A percentile compares a stretch with the other conserved stretches of the same genome.
These are phyloP conservation scores for Macropus fuliginosus DNA, from an alignment of 2,797 vertebrate species.

Conservation along the genomic window DNA sequence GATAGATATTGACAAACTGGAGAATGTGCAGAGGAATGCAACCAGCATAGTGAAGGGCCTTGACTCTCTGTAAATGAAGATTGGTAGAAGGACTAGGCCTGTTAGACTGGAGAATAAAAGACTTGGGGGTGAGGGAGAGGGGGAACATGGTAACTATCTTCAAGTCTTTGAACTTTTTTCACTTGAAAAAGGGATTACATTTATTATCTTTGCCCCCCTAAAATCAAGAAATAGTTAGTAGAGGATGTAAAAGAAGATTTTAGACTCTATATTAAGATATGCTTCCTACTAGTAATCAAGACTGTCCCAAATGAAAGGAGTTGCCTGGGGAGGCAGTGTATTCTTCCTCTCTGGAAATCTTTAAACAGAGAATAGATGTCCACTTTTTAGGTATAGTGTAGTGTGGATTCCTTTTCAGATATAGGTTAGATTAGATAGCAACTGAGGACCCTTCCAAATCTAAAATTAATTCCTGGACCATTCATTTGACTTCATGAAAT, in stretches of 20 bases:
- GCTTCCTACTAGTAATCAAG: neutral
- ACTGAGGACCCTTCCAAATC: neutral
- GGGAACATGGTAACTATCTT: neutral
- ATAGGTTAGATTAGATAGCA: neutral
- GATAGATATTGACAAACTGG: neutral
- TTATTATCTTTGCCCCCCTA: neutral
- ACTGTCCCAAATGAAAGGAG: neutral
- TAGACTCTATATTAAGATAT: neutral
- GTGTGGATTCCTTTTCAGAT: neutral
- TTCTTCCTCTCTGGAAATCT: neutral
- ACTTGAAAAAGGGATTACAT: neutral
- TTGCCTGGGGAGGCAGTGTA: neutral
- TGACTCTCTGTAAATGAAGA: neutral
- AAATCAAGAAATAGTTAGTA: neutral
- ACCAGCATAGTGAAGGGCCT: neutral
- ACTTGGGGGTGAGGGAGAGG: neutral
- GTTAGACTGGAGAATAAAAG: neutral
- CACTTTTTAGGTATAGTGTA: neutral
- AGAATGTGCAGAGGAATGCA: neutral
- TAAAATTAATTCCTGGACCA: neutral
- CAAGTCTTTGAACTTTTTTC: neutral
- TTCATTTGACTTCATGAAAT: neutral
- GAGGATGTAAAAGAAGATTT: neutral
- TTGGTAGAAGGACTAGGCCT: neutral
- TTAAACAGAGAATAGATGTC: neutral